Conservation (phyloP, 1,140 invertebrate genomes). For the Heliconius congener region DNA sequence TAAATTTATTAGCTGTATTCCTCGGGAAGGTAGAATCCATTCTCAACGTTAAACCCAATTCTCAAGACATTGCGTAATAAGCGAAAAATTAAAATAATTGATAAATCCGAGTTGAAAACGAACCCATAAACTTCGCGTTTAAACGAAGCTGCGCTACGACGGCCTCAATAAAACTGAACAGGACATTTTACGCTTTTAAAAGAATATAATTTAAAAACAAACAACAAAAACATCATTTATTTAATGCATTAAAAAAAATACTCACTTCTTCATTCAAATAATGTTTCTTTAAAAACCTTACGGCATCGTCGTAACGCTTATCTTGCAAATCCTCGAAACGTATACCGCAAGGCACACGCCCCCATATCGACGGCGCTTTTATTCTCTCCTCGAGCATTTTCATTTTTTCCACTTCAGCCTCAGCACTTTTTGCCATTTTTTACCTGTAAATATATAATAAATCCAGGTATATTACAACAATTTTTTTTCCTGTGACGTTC, state of each 20-base stretch:
- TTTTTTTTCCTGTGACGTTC: no score
- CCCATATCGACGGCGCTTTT: constrained; percentile 83
- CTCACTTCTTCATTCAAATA: constrained; percentile 69
- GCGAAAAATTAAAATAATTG: no score
- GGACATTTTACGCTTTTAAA: not conserved
- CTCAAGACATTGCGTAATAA: not conserved
- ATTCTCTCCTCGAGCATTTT: constrained; percentile 78
- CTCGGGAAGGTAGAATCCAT: no score
- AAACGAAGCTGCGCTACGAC: not conserved
- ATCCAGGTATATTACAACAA: no score
- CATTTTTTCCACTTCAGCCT: constrained; percentile 69
- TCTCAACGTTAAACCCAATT: no score
- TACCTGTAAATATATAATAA: not conserved
- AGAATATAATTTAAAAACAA: no score
- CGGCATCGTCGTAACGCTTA: constrained; percentile 80
- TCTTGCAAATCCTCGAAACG: constrained; percentile 83
- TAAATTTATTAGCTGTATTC: not conserved
- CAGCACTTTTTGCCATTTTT: constrained; percentile 61
- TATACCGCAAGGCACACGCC: constrained; percentile 73
- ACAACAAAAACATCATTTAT: no score
- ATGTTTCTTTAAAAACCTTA: constrained; percentile 82
- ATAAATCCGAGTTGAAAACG: no score
- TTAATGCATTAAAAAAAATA: not conserved
- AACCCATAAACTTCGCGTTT: not conserved
- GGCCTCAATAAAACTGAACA: not conserved